Evolutionary conservation across 53 echinoderm and acorn worm genomes (phyloP).

Genomic region (Glandiceps talaboti): DNA sequence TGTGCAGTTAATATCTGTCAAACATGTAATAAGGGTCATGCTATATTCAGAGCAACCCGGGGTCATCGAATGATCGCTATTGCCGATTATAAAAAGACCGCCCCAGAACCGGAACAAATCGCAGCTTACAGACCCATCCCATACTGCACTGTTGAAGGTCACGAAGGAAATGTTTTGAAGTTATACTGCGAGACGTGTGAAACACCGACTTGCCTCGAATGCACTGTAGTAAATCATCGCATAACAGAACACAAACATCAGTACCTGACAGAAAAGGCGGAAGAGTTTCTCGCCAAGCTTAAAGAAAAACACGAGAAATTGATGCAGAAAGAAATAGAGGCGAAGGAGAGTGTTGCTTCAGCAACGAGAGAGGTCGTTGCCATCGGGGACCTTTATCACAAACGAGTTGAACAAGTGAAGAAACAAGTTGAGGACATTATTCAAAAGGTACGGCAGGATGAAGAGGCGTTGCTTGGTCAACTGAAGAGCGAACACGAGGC

Average conservation of each 20-base stretch:
- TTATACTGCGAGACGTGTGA: neutral
- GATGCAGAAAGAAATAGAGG: neutral
- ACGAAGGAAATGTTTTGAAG: neutral
- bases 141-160: neutral
- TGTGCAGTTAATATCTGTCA: neutral
- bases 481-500: neutral
- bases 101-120: neutral
- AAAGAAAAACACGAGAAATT: neutral
- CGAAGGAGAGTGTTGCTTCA: neutral
- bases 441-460: neutral
- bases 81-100: neutral
- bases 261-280: neutral
- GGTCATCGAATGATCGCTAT: neutral
- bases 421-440: neutral
- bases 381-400: neutral
- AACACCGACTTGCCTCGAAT: neutral
- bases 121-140: neutral
- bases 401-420: neutral
- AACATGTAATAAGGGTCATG: neutral
- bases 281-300: neutral
- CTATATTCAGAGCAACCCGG: neutral
- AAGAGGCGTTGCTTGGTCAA: neutral
- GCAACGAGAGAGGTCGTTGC: neutral
- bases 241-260: neutral
- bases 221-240: neutral